Evolutionary conservation across 2,113 vertebrate genomes (phyloP), one percentile per base, ranked within the genome.

Genomic region (Theristicus caerulescens): DNA sequence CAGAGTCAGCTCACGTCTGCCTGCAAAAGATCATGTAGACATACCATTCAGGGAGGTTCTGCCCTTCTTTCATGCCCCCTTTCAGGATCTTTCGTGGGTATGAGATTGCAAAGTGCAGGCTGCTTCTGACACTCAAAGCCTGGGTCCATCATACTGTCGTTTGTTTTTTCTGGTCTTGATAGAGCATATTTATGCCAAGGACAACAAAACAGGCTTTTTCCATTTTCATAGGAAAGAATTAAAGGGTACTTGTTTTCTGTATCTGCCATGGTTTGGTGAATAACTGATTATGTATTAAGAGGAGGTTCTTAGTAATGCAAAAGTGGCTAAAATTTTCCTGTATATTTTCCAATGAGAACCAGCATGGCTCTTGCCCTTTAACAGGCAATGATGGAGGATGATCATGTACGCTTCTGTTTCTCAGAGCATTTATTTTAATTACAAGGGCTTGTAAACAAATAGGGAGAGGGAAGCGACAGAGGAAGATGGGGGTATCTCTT

Each of bases 341-440:
- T 42, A 3, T 49, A 54, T 65, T 70, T 91, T 87, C 34, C 49
- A 36, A 8, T 54, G 51, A 79, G 21, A 93, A 87, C 36, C 42
- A 77, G 13, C 12, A 38, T 21, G 62, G 66, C 34, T 81, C 69
- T 88, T 88, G 72, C 65, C 77, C 66, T 96, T 91, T 87, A 94
- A 57, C 61, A 78, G 40, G 55, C 11, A 72, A 79, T 91, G 69
- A 87, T 91, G 64, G 91, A 69, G 32, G 19, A 61, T 84, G 83
- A 85, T 91, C 73, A 64, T 86, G 52, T 54, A 84, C n/a, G 49
- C 83, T 89, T 84, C 52, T 83, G 71, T 46, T 92, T 83, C 74
- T 92, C 78, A 80, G 86, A 82, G 62, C 36, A 87, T 90, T 85
- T 92, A 59, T 91, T 89, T 85, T 72, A 94, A 88, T 84, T 89